Conservation (phyloP, 2,113 vertebrate species). For the Taxidea taxus region DNA sequence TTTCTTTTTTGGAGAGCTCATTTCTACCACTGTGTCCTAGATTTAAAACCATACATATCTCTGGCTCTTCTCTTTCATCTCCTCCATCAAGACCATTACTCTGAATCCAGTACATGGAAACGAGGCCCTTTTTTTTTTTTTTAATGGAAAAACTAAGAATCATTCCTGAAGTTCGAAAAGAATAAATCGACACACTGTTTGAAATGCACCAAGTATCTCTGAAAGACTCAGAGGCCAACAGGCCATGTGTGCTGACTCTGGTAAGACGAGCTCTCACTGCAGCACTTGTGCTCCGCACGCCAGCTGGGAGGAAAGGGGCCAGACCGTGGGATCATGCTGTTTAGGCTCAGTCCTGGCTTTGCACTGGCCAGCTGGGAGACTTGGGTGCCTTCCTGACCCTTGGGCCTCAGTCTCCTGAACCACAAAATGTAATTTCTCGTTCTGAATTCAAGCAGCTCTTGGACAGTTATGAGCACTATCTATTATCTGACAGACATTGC, state of each 20-base stretch:
- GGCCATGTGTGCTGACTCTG: neutral
- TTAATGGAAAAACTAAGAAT: neutral
- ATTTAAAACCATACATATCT: neutral
- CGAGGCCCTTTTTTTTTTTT: neutral
- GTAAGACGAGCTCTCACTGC: rapidly evolving
- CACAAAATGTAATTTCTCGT: neutral
- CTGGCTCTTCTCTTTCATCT: neutral
- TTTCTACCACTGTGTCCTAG: neutral
- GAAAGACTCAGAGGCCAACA: neutral
- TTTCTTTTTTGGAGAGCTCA: neutral
- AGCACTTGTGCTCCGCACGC: neutral
- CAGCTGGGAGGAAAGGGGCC: neutral
- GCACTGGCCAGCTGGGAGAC: neutral
- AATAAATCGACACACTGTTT: neutral
- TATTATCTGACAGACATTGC: neutral
- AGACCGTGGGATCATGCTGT: neutral
- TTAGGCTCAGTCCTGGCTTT: too few relatives aligned
- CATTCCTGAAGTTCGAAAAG: neutral
- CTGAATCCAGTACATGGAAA: neutral
- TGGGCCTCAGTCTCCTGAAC: neutral
- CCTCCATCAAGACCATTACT: neutral
- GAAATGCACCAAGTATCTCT: neutral
- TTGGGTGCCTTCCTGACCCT: neutral
- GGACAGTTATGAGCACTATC: neutral
- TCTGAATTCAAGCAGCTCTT: neutral